phyloP scores from a whole-genome alignment of 2,888 invertebrate genomes.

The Creontiades dilutus region DNA sequence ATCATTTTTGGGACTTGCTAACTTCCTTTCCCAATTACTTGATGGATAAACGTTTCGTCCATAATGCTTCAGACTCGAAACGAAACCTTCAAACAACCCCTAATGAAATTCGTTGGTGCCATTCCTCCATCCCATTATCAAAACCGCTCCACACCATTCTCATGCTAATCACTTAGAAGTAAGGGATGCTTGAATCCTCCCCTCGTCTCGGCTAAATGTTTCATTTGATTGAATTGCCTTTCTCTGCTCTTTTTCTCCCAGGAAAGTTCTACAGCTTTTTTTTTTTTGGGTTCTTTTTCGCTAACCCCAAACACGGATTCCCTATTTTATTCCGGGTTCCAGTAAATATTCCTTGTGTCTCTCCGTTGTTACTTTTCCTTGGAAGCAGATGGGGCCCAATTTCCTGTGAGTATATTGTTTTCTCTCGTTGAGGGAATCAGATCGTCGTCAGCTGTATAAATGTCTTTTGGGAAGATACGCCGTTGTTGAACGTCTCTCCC shows the following conservation, averaged over 20 bases:
- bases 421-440: constrained; percentile 20
- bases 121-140: constrained; percentile 46
- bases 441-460: constrained; percentile 35
- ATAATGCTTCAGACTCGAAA: not conserved
- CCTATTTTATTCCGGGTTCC: constrained; percentile 55
- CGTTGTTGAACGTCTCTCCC: not conserved
- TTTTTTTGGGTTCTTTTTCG: no score
- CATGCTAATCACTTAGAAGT: constrained; percentile 48
- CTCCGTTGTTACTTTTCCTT: constrained; percentile 1
- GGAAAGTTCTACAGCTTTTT: constrained; percentile 11
- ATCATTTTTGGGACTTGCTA: no score
- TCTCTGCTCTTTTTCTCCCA: constrained; percentile 17
- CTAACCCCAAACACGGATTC: constrained; percentile 52
- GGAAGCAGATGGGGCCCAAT: constrained; percentile 55
- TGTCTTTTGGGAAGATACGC: constrained; percentile 25
- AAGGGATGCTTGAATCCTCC: constrained; percentile 7
- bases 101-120: constrained; percentile 47
- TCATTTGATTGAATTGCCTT: constrained; percentile 57
- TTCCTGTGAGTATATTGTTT: constrained; percentile 56
- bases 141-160: constrained; percentile 52
- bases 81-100: constrained; percentile 41
- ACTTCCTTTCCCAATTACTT: not conserved
- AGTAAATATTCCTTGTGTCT: constrained; percentile 43
- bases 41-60: not conserved
- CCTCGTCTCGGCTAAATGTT: constrained; percentile 5